Percentiles rank a stretch among this genome's conserved stretches.
phyloP scores from a whole-genome alignment of 1,140 invertebrate genomes.

The Habropoda laboriosa region DNA sequence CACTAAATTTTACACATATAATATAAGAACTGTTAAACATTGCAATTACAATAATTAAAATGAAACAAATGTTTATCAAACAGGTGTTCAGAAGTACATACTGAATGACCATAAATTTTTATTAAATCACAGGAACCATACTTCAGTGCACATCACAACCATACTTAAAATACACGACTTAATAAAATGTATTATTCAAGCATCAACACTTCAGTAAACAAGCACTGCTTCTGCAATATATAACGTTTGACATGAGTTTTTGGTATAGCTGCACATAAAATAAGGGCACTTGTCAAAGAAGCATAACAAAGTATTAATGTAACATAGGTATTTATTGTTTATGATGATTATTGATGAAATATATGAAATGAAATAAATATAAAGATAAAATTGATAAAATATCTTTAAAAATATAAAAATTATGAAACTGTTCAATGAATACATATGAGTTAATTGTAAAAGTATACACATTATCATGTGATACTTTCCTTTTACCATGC shows the following conservation, averaged over 20 bases:
- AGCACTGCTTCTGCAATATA: conserved; percentile 24
- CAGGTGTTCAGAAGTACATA: neutral
- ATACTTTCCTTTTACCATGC: conserved; percentile 28
- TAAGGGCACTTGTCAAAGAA: neutral
- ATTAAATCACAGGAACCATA: conserved; percentile 9
- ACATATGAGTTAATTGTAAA: conserved; percentile 6
- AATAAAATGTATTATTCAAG: conserved; percentile 25
- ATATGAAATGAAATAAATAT: conserved; percentile 6
- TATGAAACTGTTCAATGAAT: neutral
- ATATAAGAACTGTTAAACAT: conserved; percentile 14
- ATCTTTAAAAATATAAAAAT: neutral
- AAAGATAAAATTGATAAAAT: neutral
- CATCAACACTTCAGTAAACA: conserved; percentile 22
- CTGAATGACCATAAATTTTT: neutral
- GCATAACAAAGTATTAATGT: neutral
- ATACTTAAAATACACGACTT: conserved; percentile 18
- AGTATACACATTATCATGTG: conserved; percentile 8
- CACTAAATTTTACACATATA: neutral
- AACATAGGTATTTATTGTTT: neutral
- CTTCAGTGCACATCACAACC: conserved; percentile 7
- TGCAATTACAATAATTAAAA: conserved; percentile 7
- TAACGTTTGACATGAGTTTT: conserved; percentile 10
- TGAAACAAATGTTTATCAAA: conserved; percentile 22
- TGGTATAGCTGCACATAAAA: neutral
- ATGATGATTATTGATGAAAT: neutral